Evolutionary conservation across 2,797 vertebrate genomes (phyloP).

Genomic region (Nyctibius grandis): DNA sequence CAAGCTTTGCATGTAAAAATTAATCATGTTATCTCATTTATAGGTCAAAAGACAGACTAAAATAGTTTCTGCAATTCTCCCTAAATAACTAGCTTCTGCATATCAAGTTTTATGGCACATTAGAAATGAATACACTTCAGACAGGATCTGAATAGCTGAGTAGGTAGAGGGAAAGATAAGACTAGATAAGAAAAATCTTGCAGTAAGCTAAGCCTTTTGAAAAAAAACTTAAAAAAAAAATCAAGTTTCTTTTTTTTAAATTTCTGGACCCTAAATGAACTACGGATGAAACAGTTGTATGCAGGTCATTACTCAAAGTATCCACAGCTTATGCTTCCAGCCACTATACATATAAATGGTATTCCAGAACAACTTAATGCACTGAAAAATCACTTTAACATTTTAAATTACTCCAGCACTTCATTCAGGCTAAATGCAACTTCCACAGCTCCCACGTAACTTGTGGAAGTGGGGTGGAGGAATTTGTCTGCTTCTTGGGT

Average conservation of each 20-base stretch:
- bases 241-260: background rate
- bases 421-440: background rate
- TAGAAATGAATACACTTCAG: slow-evolving; percentile 24
- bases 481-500: background rate
- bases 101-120: slow-evolving; percentile 26
- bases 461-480: background rate
- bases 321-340: background rate
- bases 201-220: background rate
- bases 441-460: background rate
- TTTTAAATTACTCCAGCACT: background rate
- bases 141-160: slow-evolving; percentile 24
- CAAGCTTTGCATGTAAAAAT: slow-evolving; percentile 10
- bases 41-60: slow-evolving; percentile 51
- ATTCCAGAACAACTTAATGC: background rate
- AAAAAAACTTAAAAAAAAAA: background rate
- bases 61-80: slow-evolving; percentile 39
- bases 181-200: background rate
- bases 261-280: background rate
- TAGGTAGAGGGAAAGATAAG: background rate
- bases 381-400: background rate
- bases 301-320: background rate
- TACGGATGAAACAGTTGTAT: background rate
- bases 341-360: background rate
- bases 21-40: slow-evolving; percentile 26
- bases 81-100: slow-evolving; percentile 39